Conservation (phyloP, 2,113 vertebrate genomes). For the Atractosteus spatula region DNA sequence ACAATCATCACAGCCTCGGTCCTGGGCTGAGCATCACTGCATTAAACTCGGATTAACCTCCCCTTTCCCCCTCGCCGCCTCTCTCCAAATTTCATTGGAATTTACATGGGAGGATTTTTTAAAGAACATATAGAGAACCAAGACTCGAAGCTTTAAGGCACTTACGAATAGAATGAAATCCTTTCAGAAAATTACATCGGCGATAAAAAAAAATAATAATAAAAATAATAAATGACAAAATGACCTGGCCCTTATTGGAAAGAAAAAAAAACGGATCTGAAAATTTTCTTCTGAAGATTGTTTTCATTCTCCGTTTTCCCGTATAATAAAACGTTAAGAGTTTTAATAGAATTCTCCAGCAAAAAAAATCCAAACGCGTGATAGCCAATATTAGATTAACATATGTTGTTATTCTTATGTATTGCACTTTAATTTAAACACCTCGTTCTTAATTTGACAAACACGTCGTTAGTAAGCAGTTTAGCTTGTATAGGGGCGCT, state of each 20-base stretch:
- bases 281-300: background rate
- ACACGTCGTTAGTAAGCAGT: too few relatives aligned
- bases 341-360: too few relatives aligned
- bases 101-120: slow-evolving; percentile 80
- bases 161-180: slow-evolving; percentile 33
- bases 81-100: slow-evolving; percentile 80
- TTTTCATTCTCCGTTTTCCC: too few relatives aligned
- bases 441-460: too few relatives aligned
- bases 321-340: too few relatives aligned
- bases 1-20: slow-evolving; percentile 87
- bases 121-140: slow-evolving; percentile 60
- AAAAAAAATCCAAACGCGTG: background rate
- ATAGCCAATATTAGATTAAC: background rate
- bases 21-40: slow-evolving; percentile 84
- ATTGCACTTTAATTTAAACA: slow-evolving; percentile 3
- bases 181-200: slow-evolving; percentile 46
- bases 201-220: slow-evolving; percentile 27
- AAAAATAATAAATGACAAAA: slow-evolving; percentile 25
- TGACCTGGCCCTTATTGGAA: background rate
- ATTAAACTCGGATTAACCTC: slow-evolving; percentile 99
- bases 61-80: slow-evolving; percentile 71
- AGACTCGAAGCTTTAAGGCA: slow-evolving; percentile 57
- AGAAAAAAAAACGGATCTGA: background rate
- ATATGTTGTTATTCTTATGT: slow-evolving; percentile 25
- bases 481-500: too few relatives aligned